Percentiles rank a stretch among this genome's conserved stretches.
Evolutionary conservation across 2,113 vertebrate species (phyloP).

Genomic region (Crotalus tigris): DNA sequence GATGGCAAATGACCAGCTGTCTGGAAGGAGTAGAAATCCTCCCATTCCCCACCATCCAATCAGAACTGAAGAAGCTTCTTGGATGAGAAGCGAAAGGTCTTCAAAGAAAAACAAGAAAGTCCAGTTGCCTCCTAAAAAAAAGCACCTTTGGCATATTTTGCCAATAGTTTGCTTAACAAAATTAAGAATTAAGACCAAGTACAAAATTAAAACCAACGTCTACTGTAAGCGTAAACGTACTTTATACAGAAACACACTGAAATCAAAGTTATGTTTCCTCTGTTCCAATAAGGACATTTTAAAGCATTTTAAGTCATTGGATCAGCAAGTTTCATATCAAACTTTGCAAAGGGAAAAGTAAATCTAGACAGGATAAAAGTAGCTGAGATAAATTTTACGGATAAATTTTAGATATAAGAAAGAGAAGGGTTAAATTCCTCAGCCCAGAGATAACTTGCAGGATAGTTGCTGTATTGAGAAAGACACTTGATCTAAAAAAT

Average conservation of each 20-base stretch:
- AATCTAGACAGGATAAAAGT: neutral
- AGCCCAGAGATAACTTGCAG: neutral
- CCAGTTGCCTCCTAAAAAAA: too few relatives aligned
- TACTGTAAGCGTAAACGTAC: neutral
- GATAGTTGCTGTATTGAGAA: neutral
- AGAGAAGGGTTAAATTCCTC: neutral
- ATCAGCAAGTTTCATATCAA: neutral
- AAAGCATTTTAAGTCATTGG: neutral
- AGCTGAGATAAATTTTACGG: neutral
- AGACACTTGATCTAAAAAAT: neutral
- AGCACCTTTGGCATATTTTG: too few relatives aligned
- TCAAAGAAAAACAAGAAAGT: too few relatives aligned
- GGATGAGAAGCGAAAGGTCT: too few relatives aligned
- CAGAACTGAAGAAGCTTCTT: too few relatives aligned
- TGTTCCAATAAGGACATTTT: neutral
- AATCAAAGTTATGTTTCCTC: neutral
- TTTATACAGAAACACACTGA: neutral
- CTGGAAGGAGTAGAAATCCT: too few relatives aligned
- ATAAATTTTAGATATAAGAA: neutral
- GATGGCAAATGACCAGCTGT: too few relatives aligned
- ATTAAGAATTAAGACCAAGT: neutral
- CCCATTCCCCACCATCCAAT: too few relatives aligned
- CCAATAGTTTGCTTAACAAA: neutral
- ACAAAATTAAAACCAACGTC: neutral
- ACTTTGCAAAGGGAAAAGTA: neutral